phyloP scores from a whole-genome alignment of 2,113 vertebrate genomes.

The Etia nguti region DNA sequence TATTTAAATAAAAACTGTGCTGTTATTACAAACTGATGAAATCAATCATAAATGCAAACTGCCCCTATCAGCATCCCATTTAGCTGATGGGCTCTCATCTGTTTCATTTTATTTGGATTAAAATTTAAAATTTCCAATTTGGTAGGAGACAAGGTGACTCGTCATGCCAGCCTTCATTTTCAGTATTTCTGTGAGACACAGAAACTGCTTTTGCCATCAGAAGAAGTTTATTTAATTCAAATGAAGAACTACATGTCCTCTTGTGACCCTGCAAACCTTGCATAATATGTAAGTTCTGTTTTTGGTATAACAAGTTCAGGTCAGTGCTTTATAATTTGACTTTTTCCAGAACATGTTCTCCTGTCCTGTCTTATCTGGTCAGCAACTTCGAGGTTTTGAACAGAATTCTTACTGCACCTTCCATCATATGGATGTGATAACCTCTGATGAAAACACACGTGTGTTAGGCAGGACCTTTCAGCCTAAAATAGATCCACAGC shows the following conservation, averaged over 20 bases:
- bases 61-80: background rate
- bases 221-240: background rate
- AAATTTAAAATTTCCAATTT: background rate
- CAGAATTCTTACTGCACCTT: background rate
- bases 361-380: background rate
- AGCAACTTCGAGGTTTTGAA: background rate
- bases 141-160: background rate
- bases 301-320: background rate
- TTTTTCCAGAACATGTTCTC: background rate
- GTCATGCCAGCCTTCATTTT: accelerated
- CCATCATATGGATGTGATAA: background rate
- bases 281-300: background rate
- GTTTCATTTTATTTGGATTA: background rate
- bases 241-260: background rate
- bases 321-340: background rate
- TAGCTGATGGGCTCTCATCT: background rate
- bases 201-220: background rate
- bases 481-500: background rate
- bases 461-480: background rate
- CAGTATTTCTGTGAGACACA: background rate
- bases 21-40: accelerated
- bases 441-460: background rate
- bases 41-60: background rate
- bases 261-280: background rate
- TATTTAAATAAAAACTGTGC: background rate